Evolutionary conservation across 2,888 invertebrate genomes (phyloP).

Genomic region (Drosophila nigricruria): DNA sequence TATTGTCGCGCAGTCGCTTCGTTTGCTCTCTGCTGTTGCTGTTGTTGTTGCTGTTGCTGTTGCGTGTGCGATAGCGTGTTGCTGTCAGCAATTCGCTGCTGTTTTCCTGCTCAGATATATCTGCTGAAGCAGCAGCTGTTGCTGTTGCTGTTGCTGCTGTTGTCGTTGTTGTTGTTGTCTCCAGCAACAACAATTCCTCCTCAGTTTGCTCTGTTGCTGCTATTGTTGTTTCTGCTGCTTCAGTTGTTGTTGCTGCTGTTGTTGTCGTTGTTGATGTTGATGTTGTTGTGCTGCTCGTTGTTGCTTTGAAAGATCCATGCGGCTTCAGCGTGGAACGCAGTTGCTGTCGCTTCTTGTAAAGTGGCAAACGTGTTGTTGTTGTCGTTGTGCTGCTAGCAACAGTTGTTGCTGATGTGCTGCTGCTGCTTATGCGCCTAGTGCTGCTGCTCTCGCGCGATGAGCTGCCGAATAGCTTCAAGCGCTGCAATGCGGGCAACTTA

Average conservation of each 20-base stretch:
- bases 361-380: slow-evolving; percentile 71
- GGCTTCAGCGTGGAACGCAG: slow-evolving; percentile 77
- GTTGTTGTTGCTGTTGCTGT: slow-evolving; percentile 6
- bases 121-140: slow-evolving; percentile 14
- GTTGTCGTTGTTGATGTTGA: slow-evolving; percentile 17
- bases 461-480: slow-evolving; percentile 78
- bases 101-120: slow-evolving; percentile 24
- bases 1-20: slow-evolving; percentile 54
- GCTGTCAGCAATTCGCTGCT: slow-evolving; percentile 28
- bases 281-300: slow-evolving; percentile 17
- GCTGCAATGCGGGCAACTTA: slow-evolving; percentile 75
- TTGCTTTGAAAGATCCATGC: slow-evolving; percentile 64
- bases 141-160: not conserved
- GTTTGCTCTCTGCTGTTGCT: slow-evolving; percentile 31
- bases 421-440: slow-evolving; percentile 38
- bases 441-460: slow-evolving; percentile 70
- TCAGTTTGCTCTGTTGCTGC: slow-evolving; percentile 9
- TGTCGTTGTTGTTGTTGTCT: slow-evolving; percentile 36
- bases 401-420: slow-evolving; percentile 24
- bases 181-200: slow-evolving; percentile 11
- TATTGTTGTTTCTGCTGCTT: slow-evolving; percentile 9
- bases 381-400: slow-evolving; percentile 49
- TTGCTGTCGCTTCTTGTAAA: slow-evolving; percentile 82
- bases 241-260: slow-evolving; percentile 13
- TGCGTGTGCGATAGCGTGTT: slow-evolving; percentile 44